A percentile compares a stretch with the other conserved stretches of the same genome.
phyloP scores from a whole-genome alignment of 2,797 vertebrate species.

The Mareca penelope region DNA sequence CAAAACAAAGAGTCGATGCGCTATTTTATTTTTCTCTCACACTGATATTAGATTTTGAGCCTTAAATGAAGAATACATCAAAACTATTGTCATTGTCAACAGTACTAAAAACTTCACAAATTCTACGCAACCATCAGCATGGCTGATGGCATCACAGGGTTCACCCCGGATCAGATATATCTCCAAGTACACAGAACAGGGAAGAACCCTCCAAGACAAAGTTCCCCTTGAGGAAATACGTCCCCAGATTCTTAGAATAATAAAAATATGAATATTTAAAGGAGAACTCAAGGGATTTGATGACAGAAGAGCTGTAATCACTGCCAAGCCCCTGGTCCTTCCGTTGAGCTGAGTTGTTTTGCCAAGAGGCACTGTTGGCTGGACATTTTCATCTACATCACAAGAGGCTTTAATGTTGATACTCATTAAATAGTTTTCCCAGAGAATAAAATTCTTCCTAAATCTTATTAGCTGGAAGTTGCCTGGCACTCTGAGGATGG shows the following conservation, averaged over 20 bases:
- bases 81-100: neutral
- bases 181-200: neutral
- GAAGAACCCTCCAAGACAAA: neutral
- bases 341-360: neutral
- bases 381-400: neutral
- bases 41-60: neutral
- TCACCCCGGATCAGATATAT: neutral
- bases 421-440: neutral
- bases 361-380: neutral
- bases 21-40: neutral
- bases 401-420: neutral
- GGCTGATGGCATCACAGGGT: neutral
- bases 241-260: neutral
- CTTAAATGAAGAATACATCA: neutral
- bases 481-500: neutral
- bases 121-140: neutral
- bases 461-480: neutral
- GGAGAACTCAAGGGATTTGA: neutral
- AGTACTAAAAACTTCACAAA: neutral
- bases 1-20: fast-evolving
- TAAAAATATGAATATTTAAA: neutral
- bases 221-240: neutral
- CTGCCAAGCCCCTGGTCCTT: neutral
- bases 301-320: neutral
- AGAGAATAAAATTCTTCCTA: neutral